Conservation (phyloP, 2,888 invertebrate genomes). For the Dioctria rufipes region DNA sequence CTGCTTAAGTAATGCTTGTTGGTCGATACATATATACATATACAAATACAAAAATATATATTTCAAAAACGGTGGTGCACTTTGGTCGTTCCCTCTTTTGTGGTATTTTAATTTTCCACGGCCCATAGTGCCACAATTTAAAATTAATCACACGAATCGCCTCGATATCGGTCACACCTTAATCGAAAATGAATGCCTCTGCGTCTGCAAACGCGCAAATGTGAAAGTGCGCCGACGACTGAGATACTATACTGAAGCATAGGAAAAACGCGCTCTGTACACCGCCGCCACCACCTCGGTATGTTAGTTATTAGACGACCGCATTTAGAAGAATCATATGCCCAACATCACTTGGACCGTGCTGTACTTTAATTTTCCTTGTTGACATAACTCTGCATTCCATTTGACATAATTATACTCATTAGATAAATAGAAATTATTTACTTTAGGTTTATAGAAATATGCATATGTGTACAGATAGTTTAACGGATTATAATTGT, state of each 20-base stretch:
- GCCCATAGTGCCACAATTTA: conserved; percentile 43
- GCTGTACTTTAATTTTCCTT: conserved; percentile 32
- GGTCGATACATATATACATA: neutral
- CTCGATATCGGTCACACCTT: conserved; percentile 46
- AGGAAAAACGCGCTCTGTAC: conserved; percentile 4
- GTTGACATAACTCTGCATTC: conserved; percentile 24
- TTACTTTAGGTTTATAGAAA: too few relatives aligned
- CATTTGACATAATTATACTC: conserved; percentile 36
- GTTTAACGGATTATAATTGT: too few relatives aligned
- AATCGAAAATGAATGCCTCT: conserved; percentile 47
- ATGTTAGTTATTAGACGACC: neutral
- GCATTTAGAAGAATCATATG: conserved; percentile 1
- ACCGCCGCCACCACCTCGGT: too few relatives aligned
- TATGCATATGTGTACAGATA: too few relatives aligned
- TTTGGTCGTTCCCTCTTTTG: conserved; percentile 21
- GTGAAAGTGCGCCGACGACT: conserved; percentile 27
- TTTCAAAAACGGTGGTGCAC: neutral
- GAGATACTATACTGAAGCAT: neutral
- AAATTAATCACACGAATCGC: conserved; percentile 46
- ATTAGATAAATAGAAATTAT: neutral
- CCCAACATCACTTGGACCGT: conserved; percentile 3
- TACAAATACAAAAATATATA: too few relatives aligned
- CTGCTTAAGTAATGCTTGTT: conserved; percentile 30
- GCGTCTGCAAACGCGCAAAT: conserved; percentile 32
- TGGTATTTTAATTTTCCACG: conserved; percentile 40